Conservation (phyloP, 2,113 vertebrate species). For the Bos taurus region ARS-UCD2.0 NC_037331.1:73175001-73175500, state of each 20-base stretch:
- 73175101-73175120: neutral
- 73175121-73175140: neutral
- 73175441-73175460: neutral
- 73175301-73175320: neutral
- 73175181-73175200: neutral
- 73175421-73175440: accelerated
- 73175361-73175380: neutral
- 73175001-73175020: neutral
- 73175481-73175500: neutral
- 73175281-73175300: neutral
- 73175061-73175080: neutral
- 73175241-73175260: neutral
- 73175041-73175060: neutral
- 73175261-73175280: neutral
- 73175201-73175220: neutral
- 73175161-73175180: neutral
- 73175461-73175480: neutral
- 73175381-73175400: neutral
- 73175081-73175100: neutral
- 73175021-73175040: neutral
- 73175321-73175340: neutral
- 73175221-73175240: neutral
- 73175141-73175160: neutral
- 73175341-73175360: neutral
- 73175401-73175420: neutral